Conservation (phyloP, 2,888 invertebrate species). For the Oxystoma pomonae region DNA sequence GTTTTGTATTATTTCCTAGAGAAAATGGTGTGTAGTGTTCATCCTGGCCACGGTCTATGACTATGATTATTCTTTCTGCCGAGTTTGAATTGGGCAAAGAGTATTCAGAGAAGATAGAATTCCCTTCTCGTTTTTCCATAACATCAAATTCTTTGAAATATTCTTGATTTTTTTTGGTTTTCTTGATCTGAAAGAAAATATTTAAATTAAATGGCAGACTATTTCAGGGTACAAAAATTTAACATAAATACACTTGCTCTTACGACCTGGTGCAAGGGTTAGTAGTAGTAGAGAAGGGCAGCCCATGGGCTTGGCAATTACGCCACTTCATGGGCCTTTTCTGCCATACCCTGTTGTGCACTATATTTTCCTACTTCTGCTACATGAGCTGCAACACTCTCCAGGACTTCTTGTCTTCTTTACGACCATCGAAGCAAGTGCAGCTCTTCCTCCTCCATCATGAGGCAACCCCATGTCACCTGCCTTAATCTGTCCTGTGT, state of each 20-base stretch:
- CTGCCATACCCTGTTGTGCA: too few relatives aligned
- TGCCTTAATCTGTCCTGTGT: too few relatives aligned
- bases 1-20: conserved; percentile 53
- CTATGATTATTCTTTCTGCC: conserved; percentile 58
- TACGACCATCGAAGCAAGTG: too few relatives aligned
- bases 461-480: too few relatives aligned
- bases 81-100: conserved; percentile 23
- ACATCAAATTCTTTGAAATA: conserved; percentile 29
- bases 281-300: too few relatives aligned
- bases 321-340: too few relatives aligned
- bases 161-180: conserved; percentile 19
- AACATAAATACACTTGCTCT: not conserved
- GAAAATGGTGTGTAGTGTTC: conserved; percentile 53
- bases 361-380: too few relatives aligned
- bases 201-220: not conserved
- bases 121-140: conserved; percentile 25
- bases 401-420: too few relatives aligned
- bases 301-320: too few relatives aligned
- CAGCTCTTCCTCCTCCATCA: too few relatives aligned
- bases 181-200: conserved; percentile 7
- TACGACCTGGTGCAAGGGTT: not conserved
- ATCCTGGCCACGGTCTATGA: conserved; percentile 60
- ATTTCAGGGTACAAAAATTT: too few relatives aligned
- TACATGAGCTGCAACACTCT: too few relatives aligned
- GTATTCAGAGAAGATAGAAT: conserved; percentile 7